Base-by-base conservation (phyloP, 1,140 invertebrate genomes). In the Drosophila tristis region DNA sequence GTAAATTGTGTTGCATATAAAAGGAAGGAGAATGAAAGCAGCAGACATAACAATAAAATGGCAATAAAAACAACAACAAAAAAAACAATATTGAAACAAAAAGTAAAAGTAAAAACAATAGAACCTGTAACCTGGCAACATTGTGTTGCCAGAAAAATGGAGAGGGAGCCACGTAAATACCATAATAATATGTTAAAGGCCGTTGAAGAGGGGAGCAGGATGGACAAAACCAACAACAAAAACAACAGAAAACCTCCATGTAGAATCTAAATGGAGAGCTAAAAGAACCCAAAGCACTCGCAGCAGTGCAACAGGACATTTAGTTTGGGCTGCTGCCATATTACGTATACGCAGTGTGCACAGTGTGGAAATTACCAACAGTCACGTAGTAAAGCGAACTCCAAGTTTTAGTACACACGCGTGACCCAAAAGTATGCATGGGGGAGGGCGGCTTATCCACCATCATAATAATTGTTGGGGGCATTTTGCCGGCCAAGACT, bases 291-390 rank as follows among this genome's bases (percentile, higher is more conserved):
- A 53, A 65, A 62, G 72, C 72, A 53, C 35, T 55, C 54, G 42
- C 60, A 75, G 53, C 53, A 74, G 53, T 29, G 70, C 72, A 60
- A 53, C 7, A 61, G 44, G 35, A 39, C 61, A 81, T 67, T 82
- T 62, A 74, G 70, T 74, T 82, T 51, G 48, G 50, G 62, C 54
- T 47, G 20, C 39, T 26, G 48, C 49, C 25, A 47, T 43, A 65
- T 80, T 72, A 85, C 59, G 80, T 80, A 84, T 85, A 76, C 80
- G 80, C 72, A 57, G 51, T 62, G 75, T 65, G 62, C 35, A 65
- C 53, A n/a, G n/a, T n/a, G n/a, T n/a, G 26, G 58, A 78, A 72
- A 63, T 74, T 75, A 67, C 49, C 49, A 35, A 20, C 43, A 70
- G 54, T 63, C 71, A 75, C 61, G 58, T 74, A 74, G 47, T 43